Conservation (phyloP, 2,797 vertebrate species). For the Peromyscus eremicus region DNA sequence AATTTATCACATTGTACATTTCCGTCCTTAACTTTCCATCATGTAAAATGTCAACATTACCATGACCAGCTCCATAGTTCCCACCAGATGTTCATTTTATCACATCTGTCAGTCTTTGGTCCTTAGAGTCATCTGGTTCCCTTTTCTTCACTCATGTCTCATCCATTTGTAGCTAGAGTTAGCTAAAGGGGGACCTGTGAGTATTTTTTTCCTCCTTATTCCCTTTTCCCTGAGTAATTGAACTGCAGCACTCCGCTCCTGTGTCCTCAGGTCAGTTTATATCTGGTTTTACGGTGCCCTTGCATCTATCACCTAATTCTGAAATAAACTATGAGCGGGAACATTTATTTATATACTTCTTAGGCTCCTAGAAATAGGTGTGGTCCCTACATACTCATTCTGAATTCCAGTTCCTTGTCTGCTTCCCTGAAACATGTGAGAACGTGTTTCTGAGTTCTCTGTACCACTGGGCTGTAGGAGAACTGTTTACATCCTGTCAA, state of each 20-base stretch:
- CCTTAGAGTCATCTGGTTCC: neutral
- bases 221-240: neutral
- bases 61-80: neutral
- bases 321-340: slow-evolving; percentile 24
- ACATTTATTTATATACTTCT: neutral
- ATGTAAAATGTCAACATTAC: neutral
- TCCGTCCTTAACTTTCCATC: neutral
- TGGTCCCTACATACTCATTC: neutral
- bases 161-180: neutral
- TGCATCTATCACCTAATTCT: slow-evolving; percentile 4
- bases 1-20: neutral
- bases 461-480: neutral
- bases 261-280: neutral
- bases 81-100: neutral
- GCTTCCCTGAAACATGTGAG: neutral
- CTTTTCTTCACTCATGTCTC: slow-evolving; percentile 25
- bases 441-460: neutral
- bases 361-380: neutral
- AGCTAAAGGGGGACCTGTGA: neutral
- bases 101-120: neutral
- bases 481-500: neutral
- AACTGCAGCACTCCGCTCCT: neutral
- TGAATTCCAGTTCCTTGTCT: neutral
- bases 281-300: neutral
- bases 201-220: slow-evolving; percentile 20